phyloP scores from a whole-genome alignment of 2,113 vertebrate genomes.

The Athene cunicularia region DNA sequence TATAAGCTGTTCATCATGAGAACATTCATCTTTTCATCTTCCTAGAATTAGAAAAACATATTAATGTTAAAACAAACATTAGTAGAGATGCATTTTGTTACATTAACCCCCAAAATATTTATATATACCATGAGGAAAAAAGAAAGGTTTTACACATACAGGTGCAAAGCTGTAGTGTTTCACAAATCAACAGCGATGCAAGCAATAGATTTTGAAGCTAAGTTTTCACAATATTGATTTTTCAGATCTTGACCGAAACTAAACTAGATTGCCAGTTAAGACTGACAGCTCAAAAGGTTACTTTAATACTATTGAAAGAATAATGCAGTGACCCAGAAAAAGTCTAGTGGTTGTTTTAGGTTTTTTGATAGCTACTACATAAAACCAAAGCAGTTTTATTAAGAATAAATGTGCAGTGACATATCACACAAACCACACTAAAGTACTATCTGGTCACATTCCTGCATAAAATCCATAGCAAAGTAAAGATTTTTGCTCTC shows the following conservation, averaged over 20 bases:
- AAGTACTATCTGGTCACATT: background rate
- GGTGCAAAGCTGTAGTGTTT: background rate
- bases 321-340: background rate
- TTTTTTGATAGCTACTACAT: background rate
- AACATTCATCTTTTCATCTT: constrained; percentile 65
- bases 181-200: background rate
- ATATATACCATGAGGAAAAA: background rate
- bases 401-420: background rate
- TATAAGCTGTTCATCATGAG: constrained; percentile 90
- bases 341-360: background rate
- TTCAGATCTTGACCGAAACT: background rate
- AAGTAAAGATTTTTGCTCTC: background rate
- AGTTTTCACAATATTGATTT: background rate
- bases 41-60: constrained; percentile 75
- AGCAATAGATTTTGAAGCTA: background rate
- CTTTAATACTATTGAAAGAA: background rate
- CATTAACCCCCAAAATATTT: background rate
- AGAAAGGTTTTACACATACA: background rate
- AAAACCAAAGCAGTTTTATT: background rate
- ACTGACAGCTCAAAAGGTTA: background rate
- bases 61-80: background rate
- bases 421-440: background rate
- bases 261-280: background rate
- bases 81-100: background rate
- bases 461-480: background rate